phyloP scores from a whole-genome alignment of 2,888 invertebrate genomes.

The Liodrosophila aerea region DNA sequence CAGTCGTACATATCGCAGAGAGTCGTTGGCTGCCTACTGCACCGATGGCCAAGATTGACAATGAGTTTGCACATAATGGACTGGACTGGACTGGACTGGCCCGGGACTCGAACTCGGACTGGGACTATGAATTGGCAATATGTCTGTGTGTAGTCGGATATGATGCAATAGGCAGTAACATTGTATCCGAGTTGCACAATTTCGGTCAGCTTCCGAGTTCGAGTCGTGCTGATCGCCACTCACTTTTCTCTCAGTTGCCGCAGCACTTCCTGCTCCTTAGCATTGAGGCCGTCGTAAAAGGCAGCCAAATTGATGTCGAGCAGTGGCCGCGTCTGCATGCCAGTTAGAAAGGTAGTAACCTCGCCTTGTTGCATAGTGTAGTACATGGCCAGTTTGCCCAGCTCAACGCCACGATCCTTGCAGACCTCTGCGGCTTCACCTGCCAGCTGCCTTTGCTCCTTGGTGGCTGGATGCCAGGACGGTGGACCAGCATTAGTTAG shows the following conservation, averaged over 20 bases:
- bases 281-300: constrained; percentile 85
- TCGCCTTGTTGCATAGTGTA: constrained; percentile 85
- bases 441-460: constrained; percentile 81
- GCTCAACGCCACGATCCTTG: constrained; percentile 86
- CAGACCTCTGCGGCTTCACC: constrained; percentile 86
- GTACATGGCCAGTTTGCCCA: constrained; percentile 89
- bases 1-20: constrained; percentile 1
- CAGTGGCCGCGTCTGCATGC: constrained; percentile 87
- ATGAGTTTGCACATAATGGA: constrained; percentile 50
- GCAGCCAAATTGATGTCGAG: constrained; percentile 87
- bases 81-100: constrained; percentile 11
- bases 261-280: constrained; percentile 86
- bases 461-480: constrained; percentile 90
- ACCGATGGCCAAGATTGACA: constrained; percentile 74
- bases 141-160: constrained; percentile 46
- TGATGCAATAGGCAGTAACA: constrained; percentile 66
- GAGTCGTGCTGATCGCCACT: constrained; percentile 59
- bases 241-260: constrained; percentile 86
- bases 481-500: constrained; percentile 89
- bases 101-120: constrained; percentile 9
- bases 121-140: background rate
- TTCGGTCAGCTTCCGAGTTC: constrained; percentile 64
- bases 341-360: constrained; percentile 88
- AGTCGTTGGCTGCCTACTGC: constrained; percentile 64
- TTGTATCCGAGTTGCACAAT: constrained; percentile 80